Percentiles rank a stretch among this genome's conserved stretches.
phyloP scores from a whole-genome alignment of 2,113 vertebrate genomes.

The Apistogramma diplotaenia region DNA sequence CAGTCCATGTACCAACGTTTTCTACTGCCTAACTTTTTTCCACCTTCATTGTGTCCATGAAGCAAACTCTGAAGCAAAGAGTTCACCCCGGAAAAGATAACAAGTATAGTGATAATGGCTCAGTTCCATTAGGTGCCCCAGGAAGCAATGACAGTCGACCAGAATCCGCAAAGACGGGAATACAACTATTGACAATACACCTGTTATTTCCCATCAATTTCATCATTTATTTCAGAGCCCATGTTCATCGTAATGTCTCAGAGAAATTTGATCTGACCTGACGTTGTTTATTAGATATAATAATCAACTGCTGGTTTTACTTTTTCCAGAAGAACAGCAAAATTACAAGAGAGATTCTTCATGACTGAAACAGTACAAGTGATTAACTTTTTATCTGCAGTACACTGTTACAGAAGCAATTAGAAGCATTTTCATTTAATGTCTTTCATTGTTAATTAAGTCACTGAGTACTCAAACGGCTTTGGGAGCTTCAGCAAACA shows the following conservation, averaged over 20 bases:
- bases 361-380: neutral
- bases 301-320: neutral
- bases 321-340: neutral
- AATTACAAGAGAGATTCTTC: neutral
- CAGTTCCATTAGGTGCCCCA: neutral
- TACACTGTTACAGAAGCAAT: neutral
- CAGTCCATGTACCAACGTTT: neutral
- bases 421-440: neutral
- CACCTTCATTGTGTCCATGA: too few species aligned
- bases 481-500: neutral
- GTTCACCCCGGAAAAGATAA: neutral
- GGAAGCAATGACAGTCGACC: neutral
- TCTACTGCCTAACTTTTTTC: neutral
- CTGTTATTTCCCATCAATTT: neutral
- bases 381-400: neutral
- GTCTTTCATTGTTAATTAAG: neutral
- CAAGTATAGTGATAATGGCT: neutral
- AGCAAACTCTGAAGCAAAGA: neutral
- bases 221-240: neutral
- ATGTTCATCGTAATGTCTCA: neutral
- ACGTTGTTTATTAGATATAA: neutral
- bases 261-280: neutral
- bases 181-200: neutral
- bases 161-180: neutral
- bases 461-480: too few species aligned